Conservation (phyloP, 2,888 invertebrate genomes). For the Macropis europaea region DNA sequence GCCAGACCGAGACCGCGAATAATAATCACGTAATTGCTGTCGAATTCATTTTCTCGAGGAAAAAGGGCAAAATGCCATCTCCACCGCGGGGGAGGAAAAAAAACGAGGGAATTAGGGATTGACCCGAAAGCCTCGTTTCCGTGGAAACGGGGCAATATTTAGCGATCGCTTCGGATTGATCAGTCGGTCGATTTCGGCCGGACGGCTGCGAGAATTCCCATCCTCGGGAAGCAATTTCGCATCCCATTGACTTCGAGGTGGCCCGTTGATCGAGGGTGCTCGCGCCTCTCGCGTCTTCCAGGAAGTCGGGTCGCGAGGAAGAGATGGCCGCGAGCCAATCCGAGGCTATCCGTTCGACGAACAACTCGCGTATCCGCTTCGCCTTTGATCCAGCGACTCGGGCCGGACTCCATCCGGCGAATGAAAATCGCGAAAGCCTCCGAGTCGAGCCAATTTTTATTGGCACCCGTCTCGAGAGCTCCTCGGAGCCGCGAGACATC, state of each 20-base stretch:
- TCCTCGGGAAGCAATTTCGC: conserved; percentile 58
- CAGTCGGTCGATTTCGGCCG: not conserved
- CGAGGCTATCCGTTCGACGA: not conserved
- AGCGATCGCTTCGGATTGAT: conserved; percentile 13
- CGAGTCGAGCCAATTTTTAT: conserved; percentile 25
- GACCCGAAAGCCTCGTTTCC: no score
- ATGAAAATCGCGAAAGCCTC: not conserved
- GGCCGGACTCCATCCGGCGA: not conserved
- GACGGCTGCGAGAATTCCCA: not conserved
- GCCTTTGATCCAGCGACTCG: not conserved
- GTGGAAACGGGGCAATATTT: no score
- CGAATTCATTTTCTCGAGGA: not conserved
- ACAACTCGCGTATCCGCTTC: conserved; percentile 8
- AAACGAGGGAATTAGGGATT: no score
- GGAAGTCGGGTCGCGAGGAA: conserved; percentile 2
- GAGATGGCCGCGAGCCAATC: conserved; percentile 45
- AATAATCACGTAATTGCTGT: not conserved
- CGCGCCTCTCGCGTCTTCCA: conserved; percentile 1
- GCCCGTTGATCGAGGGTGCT: conserved; percentile 60
- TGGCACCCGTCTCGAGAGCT: no score
- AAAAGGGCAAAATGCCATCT: no score
- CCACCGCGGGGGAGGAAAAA: no score
- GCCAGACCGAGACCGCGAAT: conserved; percentile 4
- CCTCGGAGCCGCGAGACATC: no score
- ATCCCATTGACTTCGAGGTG: conserved; percentile 65